Evolutionary conservation across 2,797 vertebrate genomes (phyloP).

Genomic region (Salarias fasciatus): DNA sequence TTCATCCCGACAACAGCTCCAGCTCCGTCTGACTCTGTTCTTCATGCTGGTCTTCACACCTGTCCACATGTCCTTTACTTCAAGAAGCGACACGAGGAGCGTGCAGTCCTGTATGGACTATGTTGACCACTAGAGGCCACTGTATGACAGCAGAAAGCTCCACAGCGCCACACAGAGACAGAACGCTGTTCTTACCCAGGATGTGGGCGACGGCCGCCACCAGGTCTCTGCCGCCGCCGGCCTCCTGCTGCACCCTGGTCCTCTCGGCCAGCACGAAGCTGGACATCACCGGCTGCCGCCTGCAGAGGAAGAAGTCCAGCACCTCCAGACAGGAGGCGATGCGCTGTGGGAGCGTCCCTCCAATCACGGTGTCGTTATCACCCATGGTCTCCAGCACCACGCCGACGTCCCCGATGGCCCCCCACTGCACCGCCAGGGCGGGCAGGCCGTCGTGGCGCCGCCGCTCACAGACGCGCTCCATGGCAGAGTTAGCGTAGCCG

Average conservation of each 20-base stretch:
- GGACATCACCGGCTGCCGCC: constrained; percentile 87
- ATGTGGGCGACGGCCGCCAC: constrained; percentile 92
- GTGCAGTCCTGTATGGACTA: too few species aligned
- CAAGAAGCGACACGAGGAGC: too few species aligned
- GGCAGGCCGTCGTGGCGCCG: constrained; percentile 86
- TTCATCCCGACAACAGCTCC: too few species aligned
- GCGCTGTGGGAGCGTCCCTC: constrained; percentile 92
- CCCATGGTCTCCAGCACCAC: constrained; percentile 90
- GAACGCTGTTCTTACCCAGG: constrained; percentile 92
- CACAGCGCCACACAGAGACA: too few species aligned
- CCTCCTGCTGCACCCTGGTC: constrained; percentile 70
- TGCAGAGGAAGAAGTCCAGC: constrained; percentile 91
- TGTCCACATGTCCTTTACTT: too few species aligned
- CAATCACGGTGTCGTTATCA: constrained; percentile 85
- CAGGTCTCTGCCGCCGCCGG: constrained; percentile 81
- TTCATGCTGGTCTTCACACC: too few species aligned
- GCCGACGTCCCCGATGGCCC: constrained; percentile 95
- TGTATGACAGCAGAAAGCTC: too few species aligned
- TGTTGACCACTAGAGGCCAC: too few species aligned
- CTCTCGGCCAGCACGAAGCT: constrained; percentile 95
- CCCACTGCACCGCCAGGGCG: constrained; percentile 95
- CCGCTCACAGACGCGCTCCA: constrained; percentile 97
- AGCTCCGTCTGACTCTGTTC: too few species aligned
- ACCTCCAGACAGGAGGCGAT: constrained; percentile 93
- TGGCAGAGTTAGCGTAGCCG: constrained; percentile 95